These are phyloP conservation scores for Dendroctonus ponderosae DNA, from an alignment of 1,140 invertebrate species.

Conservation along the genomic window DNA sequence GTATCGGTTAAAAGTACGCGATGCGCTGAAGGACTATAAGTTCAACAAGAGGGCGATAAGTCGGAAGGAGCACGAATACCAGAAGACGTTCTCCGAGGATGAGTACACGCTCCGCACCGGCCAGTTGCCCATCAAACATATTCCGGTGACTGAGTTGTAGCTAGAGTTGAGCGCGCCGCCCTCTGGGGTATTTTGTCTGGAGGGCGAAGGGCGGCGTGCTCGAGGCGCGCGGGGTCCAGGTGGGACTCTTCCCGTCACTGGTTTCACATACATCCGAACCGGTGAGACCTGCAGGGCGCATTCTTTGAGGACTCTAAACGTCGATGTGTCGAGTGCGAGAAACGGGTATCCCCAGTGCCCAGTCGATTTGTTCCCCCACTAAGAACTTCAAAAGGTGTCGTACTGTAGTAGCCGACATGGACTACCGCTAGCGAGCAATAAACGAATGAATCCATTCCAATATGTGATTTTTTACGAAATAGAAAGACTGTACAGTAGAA, in stretches of 20 bases:
- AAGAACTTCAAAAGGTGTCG: slow-evolving; percentile 15
- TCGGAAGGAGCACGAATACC: slow-evolving; percentile 81
- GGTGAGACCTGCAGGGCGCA: slow-evolving; percentile 59
- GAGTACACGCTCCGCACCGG: slow-evolving; percentile 73
- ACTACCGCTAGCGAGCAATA: slow-evolving; percentile 36
- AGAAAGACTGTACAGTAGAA: slow-evolving; percentile 47
- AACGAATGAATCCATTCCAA: slow-evolving; percentile 50
- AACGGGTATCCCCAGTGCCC: slow-evolving; percentile 47
- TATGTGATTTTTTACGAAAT: slow-evolving; percentile 47
- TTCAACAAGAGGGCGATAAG: slow-evolving; percentile 75
- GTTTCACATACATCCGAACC: slow-evolving; percentile 69
- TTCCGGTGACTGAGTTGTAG: slow-evolving; percentile 90
- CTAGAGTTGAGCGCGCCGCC: slow-evolving; percentile 82
- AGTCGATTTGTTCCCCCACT: slow-evolving; percentile 44
- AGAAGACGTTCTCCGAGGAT: slow-evolving; percentile 82
- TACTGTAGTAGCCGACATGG: too few species aligned
- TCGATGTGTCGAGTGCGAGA: slow-evolving; percentile 32
- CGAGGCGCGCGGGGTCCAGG: slow-evolving; percentile 55
- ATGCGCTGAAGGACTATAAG: slow-evolving; percentile 77
- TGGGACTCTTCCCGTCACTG: slow-evolving; percentile 68
- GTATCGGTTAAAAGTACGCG: slow-evolving; percentile 73
- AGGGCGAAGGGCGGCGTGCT: slow-evolving; percentile 58
- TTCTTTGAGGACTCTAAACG: slow-evolving; percentile 42
- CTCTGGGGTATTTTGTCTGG: slow-evolving; percentile 66
- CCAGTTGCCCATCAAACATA: slow-evolving; percentile 64